Evolutionary conservation across 2,113 vertebrate species (phyloP).

Genomic region (Symphodus melops): DNA sequence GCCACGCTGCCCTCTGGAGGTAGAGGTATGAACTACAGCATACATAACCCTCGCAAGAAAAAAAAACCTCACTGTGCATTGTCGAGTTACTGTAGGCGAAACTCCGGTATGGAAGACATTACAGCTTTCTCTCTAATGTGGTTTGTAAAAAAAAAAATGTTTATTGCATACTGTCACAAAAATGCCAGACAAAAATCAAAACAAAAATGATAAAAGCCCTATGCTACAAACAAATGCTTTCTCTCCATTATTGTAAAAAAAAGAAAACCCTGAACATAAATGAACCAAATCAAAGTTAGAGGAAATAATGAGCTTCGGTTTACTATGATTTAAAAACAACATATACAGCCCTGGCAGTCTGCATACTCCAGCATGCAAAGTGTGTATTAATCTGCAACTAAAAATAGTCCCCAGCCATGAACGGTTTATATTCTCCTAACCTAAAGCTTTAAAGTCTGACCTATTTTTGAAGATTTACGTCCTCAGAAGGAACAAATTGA

Average conservation of each 20-base stretch:
- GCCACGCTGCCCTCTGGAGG: conserved; percentile 94
- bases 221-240: conserved; percentile 6
- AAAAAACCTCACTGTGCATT: neutral
- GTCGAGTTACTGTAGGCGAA: conserved; percentile 1
- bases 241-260: neutral
- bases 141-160: too few species aligned
- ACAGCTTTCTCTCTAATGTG: neutral
- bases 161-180: too few species aligned
- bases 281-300: neutral
- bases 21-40: conserved; percentile 88
- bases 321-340: conserved; percentile 1
- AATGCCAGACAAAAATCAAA: conserved; percentile 2
- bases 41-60: neutral
- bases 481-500: conserved; percentile 3
- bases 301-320: neutral
- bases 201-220: conserved; percentile 12
- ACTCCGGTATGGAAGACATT: conserved; percentile 1
- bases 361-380: neutral
- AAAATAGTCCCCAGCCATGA: conserved; percentile 19
- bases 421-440: neutral
- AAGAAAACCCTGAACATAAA: neutral
- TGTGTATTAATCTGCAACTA: conserved; percentile 14
- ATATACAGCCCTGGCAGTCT: neutral
- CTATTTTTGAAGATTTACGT: conserved; percentile 14
- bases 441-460: conserved; percentile 9